Evolutionary conservation across 2,113 vertebrate species (phyloP), one percentile per base, ranked within the genome.

Genomic region (Megalops atlanticus): DNA sequence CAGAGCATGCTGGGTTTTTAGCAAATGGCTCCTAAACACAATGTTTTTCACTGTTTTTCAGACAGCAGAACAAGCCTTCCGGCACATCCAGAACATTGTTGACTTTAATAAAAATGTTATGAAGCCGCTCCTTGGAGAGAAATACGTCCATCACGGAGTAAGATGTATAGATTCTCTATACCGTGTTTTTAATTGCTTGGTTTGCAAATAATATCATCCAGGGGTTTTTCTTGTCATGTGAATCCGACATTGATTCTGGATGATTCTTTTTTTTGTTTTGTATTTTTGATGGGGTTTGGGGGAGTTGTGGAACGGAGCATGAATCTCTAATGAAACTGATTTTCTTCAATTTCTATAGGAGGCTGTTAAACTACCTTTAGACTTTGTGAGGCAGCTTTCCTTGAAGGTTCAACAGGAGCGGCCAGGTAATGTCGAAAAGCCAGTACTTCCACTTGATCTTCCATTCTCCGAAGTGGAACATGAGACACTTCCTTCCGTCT

Each of bases 31-130:
- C 3, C 11, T 83, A 10, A 38, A 52, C 1, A 73, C 0, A 78
- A 11, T 7, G 36, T 76, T 31, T 77, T 49, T 39, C 2, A 80
- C 35, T 83, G n/a, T 85, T 31, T 80, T 43, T 18, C 84, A 95
- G 94, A 94, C 90, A 0, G 91, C 95, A 2, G 96, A 98, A 86
- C 96, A 99, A 91, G 96, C 96, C 76, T 95, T 95, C 64, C 94
- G 94, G 68, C 97, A 99, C 86, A 95, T 99, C 70, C 96, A 97
- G 87, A 97, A 96, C 93, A 97, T 98, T 0, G 95, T 98, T 35
- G 96, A 99, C 91, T 99, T 98, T 10, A 95, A 96, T 88, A 97
- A 95, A 90, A 96, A 96, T n/a, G 95, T 99, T 68, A 99, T 99
- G 97, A 98, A 96, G 90, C 96, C 95, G 83, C 95, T 98, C 88